Evolutionary conservation across 2,888 invertebrate species (phyloP).

Genomic region (Rhingia rostrata): DNA sequence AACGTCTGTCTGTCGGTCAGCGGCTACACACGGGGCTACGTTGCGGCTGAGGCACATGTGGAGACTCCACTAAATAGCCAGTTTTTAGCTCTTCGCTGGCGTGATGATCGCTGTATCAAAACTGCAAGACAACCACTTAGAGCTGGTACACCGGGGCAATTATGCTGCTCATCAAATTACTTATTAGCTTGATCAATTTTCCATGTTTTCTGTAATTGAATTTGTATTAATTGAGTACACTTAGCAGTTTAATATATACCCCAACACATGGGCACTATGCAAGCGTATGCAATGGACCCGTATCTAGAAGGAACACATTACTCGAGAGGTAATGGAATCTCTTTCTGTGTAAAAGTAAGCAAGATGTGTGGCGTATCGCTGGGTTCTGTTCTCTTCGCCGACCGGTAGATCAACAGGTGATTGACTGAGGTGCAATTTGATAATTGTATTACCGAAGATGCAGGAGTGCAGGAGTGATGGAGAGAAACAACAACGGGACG

Average conservation of each 20-base stretch:
- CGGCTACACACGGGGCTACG: neutral
- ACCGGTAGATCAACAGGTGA: constrained; percentile 70
- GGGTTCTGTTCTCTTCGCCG: constrained; percentile 9
- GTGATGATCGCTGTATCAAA: constrained; percentile 40
- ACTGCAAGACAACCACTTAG: constrained; percentile 40
- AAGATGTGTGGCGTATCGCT: neutral
- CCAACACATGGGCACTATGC: constrained; percentile 32
- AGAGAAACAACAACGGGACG: constrained; percentile 51
- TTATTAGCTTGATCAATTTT: constrained; percentile 76
- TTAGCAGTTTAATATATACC: constrained; percentile 61
- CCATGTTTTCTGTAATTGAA: constrained; percentile 83
- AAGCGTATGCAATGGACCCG: neutral
- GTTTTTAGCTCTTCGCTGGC: constrained; percentile 17
- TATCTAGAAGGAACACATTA: neutral
- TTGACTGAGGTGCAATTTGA: constrained; percentile 72
- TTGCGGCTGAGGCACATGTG: neutral
- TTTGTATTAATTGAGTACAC: constrained; percentile 82
- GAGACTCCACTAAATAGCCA: constrained; percentile 16
- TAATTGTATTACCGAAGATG: constrained; percentile 64
- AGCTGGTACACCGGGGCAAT: constrained; percentile 42
- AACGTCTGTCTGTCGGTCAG: neutral
- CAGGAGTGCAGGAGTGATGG: constrained; percentile 16
- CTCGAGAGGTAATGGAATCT: neutral
- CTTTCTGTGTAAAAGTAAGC: neutral
- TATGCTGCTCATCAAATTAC: constrained; percentile 65